These are phyloP conservation scores for Heliconius ismenius DNA, from an alignment of 2,888 invertebrate species.

Conservation along the genomic window DNA sequence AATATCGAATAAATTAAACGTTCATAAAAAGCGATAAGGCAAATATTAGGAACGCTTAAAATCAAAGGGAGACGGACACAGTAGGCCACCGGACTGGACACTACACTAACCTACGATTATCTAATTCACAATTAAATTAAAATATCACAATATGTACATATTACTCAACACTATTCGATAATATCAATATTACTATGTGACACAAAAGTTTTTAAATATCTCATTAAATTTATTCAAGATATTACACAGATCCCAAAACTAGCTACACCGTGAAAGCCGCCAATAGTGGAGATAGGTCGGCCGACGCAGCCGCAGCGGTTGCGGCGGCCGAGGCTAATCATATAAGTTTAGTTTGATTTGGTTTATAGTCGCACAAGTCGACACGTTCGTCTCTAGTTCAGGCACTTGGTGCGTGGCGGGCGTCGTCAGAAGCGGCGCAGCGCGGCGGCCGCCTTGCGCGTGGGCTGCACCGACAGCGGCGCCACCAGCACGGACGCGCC, in stretches of 20 bases:
- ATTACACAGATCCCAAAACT: constrained; percentile 55
- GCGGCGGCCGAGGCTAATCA: neutral
- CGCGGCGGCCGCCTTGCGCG: constrained; percentile 87
- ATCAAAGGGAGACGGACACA: constrained; percentile 60
- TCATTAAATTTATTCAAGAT: constrained; percentile 46
- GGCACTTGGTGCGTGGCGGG: constrained; percentile 63
- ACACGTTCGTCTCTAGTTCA: neutral
- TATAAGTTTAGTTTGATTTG: constrained; percentile 39
- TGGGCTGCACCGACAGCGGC: constrained; percentile 92
- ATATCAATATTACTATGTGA: constrained; percentile 59
- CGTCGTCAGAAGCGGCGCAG: constrained; percentile 86
- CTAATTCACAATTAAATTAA: constrained; percentile 78
- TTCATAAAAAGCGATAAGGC: constrained; percentile 47
- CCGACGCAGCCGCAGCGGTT: neutral
- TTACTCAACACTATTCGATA: constrained; percentile 70
- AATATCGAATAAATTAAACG: constrained; percentile 38
- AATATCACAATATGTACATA: constrained; percentile 82
- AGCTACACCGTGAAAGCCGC: constrained; percentile 47
- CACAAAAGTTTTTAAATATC: constrained; percentile 43
- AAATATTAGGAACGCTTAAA: constrained; percentile 57
- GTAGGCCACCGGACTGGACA: constrained; percentile 58
- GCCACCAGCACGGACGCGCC: constrained; percentile 85
- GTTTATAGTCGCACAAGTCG: constrained; percentile 35
- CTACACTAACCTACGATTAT: constrained; percentile 69
- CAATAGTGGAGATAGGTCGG: constrained; percentile 45